phyloP scores from a whole-genome alignment of 2,888 invertebrate species.

The Julus scanicus region DNA sequence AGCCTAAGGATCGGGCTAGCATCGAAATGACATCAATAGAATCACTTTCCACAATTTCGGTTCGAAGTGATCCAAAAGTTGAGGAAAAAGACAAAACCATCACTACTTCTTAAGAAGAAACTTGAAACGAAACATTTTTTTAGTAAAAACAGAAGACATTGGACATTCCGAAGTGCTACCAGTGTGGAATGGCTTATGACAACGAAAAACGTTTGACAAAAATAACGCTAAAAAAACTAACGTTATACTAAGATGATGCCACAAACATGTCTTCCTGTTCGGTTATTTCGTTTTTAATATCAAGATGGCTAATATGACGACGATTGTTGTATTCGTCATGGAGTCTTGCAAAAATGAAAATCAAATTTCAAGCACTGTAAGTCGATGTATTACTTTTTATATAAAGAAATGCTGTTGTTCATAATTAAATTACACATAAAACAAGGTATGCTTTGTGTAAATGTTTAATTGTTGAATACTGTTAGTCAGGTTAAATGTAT shows the following conservation, averaged over 20 bases:
- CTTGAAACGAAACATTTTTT: not conserved
- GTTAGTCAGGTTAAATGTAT: not conserved
- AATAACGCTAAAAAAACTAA: not conserved
- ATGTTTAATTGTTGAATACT: not conserved
- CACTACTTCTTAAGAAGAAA: not conserved
- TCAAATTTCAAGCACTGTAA: conserved; percentile 15
- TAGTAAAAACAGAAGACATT: not conserved
- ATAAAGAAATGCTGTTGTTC: conserved; percentile 14
- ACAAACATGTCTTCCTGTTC: conserved; percentile 45
- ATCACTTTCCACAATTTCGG: not conserved
- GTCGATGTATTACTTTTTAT: conserved; percentile 36
- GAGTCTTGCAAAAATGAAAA: not conserved
- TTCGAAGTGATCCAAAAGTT: not conserved
- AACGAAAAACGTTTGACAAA: not conserved
- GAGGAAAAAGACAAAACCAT: not conserved
- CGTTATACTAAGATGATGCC: not conserved
- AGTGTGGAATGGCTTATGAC: not conserved
- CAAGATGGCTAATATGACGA: not conserved
- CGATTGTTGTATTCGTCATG: not conserved
- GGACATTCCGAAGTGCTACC: conserved; percentile 40
- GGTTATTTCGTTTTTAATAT: conserved; percentile 41
- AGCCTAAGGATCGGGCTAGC: not conserved
- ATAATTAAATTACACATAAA: conserved; percentile 25
- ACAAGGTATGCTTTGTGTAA: not conserved
- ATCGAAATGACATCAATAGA: not conserved